Conservation (phyloP, 1,140 invertebrate species). For the Chionoecetes opilio region DNA sequence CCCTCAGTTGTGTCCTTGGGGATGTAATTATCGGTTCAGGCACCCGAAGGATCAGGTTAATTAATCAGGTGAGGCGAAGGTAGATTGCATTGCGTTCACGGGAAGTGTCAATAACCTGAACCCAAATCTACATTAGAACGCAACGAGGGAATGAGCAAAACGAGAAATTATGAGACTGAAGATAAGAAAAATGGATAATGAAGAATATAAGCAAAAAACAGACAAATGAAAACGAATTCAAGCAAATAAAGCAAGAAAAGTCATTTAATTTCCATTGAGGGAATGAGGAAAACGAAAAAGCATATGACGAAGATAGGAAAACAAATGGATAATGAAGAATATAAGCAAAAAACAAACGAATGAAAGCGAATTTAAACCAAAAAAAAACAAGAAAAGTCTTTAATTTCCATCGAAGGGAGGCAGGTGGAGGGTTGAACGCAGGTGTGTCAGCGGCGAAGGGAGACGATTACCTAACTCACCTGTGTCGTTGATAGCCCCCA, state of each 20-base stretch:
- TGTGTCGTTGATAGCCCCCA: neutral
- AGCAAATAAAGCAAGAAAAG: neutral
- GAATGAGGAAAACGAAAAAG: neutral
- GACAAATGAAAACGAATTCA: neutral
- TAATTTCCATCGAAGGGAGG: neutral
- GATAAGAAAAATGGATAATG: neutral
- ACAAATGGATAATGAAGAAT: neutral
- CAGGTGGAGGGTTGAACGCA: neutral
- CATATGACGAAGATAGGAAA: neutral
- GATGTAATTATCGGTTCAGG: neutral
- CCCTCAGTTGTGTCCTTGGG: neutral
- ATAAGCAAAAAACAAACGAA: neutral
- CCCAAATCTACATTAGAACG: neutral
- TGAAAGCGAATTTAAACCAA: too few relatives aligned
- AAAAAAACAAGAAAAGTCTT: neutral
- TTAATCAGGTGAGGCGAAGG: neutral
- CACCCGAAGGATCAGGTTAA: neutral
- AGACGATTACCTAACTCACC: slow-evolving; percentile 19
- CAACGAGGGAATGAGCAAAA: neutral
- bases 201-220: neutral
- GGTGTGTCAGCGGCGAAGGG: neutral
- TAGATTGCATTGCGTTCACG: neutral
- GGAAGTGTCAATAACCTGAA: neutral
- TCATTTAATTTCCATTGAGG: too few relatives aligned
- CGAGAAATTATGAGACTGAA: neutral